phyloP scores from a whole-genome alignment of 2,113 vertebrate species.

The Dromiciops gliroides region DNA sequence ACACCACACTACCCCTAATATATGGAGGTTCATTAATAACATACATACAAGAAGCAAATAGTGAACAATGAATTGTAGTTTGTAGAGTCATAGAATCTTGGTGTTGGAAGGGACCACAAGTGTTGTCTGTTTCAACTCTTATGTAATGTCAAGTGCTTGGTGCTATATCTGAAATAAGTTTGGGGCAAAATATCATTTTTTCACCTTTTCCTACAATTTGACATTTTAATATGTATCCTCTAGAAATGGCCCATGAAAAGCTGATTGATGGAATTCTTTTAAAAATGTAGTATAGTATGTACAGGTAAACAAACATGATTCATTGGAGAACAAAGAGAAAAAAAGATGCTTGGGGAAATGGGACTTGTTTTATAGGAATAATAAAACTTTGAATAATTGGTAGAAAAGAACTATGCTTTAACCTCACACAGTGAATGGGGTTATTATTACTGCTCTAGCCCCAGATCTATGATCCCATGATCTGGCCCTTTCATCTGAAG shows the following conservation, averaged over 20 bases:
- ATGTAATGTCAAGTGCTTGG: neutral
- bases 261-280: neutral
- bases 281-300: neutral
- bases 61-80: neutral
- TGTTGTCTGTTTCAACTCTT: neutral
- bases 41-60: neutral
- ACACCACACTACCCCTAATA: neutral
- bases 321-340: neutral
- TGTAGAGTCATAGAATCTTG: neutral
- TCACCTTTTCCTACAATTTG: neutral
- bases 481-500: neutral
- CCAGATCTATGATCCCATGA: neutral
- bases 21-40: neutral
- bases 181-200: neutral
- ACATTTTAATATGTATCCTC: neutral
- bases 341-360: neutral
- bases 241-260: neutral
- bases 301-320: neutral
- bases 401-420: neutral
- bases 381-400: neutral
- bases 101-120: neutral
- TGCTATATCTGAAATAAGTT: neutral
- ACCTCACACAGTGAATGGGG: neutral
- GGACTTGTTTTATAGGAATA: neutral
- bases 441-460: neutral